Base-by-base conservation (phyloP, 2,797 vertebrate species). In the Sparus aurata region DNA sequence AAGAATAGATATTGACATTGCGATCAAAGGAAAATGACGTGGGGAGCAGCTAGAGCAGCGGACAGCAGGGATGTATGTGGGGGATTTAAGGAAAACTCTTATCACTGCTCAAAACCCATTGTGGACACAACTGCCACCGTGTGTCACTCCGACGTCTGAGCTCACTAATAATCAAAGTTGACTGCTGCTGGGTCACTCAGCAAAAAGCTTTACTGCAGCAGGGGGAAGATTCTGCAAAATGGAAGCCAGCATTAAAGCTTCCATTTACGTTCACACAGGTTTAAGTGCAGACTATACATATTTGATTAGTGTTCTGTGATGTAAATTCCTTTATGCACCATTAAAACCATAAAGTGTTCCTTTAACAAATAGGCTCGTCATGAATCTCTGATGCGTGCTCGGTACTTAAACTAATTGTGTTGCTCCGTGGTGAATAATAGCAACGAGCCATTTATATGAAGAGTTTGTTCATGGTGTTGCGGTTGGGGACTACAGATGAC, bases 351-450 rank as follows among this genome's bases (percentile, higher is more conserved):
- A 78, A 88, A 82, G 75, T 68, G 71, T 81, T 84, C 69, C 73
- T 84, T 86, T 86, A 70, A 88, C 64, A 84, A 89, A 90, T 87
- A 86, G 77, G 63, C 71, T 64, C 27, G 27, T 68, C 85, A 78
- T 82, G 85, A 82, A 79, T 86, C 76, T 81, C 80, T 66, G 73
- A 84, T 75, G 68, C 75, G 61, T 22, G 34, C 59, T 16, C 62
- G 7, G 76, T 85, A 85, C 89, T 91, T 91, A 85, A 80, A 87
- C 79, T 93, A 91, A 93, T 91, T 92, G 85, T 88, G 63, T 85
- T 85, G 85, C 85, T 81, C 83, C 61, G 67, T 54, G 54, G 73
- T 82, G 82, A 87, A 85, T 90, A 84, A 90, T 72, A 75, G 79
- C 79, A 76, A 47, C 55, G 79, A 87, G 68, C 63, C 68, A 79